A percentile compares a stretch with the other conserved stretches of the same genome.
Conservation (phyloP, 2,113 vertebrate species). For the Hystrix brachyura region DNA sequence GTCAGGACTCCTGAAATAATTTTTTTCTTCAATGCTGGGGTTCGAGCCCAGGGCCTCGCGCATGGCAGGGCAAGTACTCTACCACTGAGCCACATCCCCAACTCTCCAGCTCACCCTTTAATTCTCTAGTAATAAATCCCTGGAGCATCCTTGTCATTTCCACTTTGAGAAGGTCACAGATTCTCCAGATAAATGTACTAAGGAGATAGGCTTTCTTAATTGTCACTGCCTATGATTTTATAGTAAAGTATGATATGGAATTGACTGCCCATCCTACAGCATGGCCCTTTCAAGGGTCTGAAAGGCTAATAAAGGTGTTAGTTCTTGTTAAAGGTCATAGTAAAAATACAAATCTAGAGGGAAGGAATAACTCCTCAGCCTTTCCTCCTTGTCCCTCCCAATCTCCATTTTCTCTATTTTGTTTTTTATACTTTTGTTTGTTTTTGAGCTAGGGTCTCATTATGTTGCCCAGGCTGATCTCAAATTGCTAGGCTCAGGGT, state of each 20-base stretch:
- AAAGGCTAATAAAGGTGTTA: background rate
- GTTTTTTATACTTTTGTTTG: background rate
- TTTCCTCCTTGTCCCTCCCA: background rate
- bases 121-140: slow-evolving; percentile 18
- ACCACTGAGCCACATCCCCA: background rate
- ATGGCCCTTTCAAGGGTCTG: slow-evolving; percentile 8
- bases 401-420: background rate
- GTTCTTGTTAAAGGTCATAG: background rate
- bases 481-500: background rate
- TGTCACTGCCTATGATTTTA: background rate
- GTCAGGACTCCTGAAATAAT: slow-evolving; percentile 13
- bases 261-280: background rate
- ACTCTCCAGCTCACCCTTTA: background rate
- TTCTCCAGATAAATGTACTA: slow-evolving; percentile 20
- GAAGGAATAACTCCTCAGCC: background rate
- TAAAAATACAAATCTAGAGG: background rate
- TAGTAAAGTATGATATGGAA: background rate
- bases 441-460: background rate
- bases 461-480: background rate
- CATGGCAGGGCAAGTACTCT: background rate
- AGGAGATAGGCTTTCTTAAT: slow-evolving; percentile 25
- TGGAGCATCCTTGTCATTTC: background rate
- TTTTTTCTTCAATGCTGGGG: background rate
- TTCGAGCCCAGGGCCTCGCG: background rate
- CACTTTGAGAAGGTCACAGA: slow-evolving; percentile 1